Conservation (phyloP, 2,888 invertebrate species). For the Bunonema sp. region DNA sequence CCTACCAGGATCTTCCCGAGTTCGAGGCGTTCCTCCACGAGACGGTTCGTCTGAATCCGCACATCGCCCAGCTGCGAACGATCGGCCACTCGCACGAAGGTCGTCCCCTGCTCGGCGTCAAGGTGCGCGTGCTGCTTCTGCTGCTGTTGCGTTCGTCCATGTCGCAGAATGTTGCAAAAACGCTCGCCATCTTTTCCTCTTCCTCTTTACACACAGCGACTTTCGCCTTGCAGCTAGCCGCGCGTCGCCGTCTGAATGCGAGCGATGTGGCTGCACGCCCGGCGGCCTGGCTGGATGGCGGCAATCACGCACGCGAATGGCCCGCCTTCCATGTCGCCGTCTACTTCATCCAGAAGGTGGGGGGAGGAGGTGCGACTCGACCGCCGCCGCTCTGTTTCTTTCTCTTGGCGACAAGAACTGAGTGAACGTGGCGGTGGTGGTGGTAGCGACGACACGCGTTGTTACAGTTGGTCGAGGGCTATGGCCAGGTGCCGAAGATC, state of each 20-base stretch:
- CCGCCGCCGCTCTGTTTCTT: neutral
- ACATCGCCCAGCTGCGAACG: constrained; percentile 18
- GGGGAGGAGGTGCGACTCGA: too few species aligned
- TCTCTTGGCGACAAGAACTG: neutral
- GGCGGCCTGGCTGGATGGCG: constrained; percentile 38
- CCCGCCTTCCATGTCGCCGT: constrained; percentile 37
- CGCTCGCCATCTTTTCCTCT: too few species aligned
- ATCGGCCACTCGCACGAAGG: constrained; percentile 25
- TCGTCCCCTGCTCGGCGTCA: constrained; percentile 23
- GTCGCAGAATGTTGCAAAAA: too few species aligned
- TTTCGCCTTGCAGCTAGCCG: too few species aligned
- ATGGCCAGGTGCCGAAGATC: constrained; percentile 18
- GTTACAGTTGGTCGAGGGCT: constrained; percentile 22
- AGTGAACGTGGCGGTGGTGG: neutral
- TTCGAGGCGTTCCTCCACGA: constrained; percentile 16
- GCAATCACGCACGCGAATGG: constrained; percentile 42
- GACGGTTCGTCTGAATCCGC: constrained; percentile 19
- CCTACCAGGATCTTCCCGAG: constrained; percentile 28
- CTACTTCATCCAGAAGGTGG: constrained; percentile 40
- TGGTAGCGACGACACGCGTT: neutral
- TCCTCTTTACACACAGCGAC: too few species aligned
- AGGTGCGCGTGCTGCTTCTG: constrained; percentile 8
- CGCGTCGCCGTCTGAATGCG: too few species aligned
- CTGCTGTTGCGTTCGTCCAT: too few species aligned
- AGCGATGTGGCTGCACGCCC: too few species aligned